Percentiles rank a stretch among this genome's conserved stretches.
phyloP scores from a whole-genome alignment of 1,140 invertebrate species.

The Thereuonema tuberculata region DNA sequence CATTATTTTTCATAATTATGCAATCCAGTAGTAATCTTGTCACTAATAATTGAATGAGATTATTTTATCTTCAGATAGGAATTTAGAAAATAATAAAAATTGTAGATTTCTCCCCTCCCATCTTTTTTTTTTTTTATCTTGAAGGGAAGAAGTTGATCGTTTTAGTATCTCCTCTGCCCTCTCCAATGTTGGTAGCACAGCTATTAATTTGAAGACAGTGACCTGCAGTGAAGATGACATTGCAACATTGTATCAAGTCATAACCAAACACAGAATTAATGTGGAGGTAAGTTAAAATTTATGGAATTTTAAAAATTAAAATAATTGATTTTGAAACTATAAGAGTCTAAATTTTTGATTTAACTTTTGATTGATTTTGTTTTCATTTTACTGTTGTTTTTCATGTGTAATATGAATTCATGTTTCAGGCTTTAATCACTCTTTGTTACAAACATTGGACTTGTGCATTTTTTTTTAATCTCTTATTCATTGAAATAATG shows the following conservation, averaged over 20 bases:
- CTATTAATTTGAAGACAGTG: slow-evolving; percentile 30
- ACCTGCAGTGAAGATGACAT: slow-evolving; percentile 37
- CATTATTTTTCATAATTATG: no score
- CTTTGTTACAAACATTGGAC: no score
- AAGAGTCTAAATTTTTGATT: background rate
- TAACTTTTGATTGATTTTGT: background rate
- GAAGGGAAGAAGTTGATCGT: slow-evolving; percentile 26
- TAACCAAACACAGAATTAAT: slow-evolving; percentile 44
- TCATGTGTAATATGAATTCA: no score
- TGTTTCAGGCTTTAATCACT: no score
- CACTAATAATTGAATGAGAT: no score
- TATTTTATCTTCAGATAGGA: no score
- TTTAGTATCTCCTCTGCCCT: slow-evolving; percentile 27
- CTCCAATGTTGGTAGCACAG: slow-evolving; percentile 22
- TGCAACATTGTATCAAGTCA: slow-evolving; percentile 38
- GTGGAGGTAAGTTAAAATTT: slow-evolving; percentile 44
- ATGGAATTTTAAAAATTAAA: slow-evolving; percentile 23
- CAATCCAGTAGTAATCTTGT: no score
- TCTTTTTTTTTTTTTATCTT: slow-evolving; percentile 7
- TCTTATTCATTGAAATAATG: no score
- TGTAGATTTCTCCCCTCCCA: no score
- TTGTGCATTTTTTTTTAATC: no score
- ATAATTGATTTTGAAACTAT: background rate
- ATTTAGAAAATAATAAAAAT: no score
- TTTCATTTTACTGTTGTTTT: no score